These are phyloP conservation scores for Harpagifer antarcticus DNA, from an alignment of 2,797 vertebrate genomes.

Conservation along the genomic window DNA sequence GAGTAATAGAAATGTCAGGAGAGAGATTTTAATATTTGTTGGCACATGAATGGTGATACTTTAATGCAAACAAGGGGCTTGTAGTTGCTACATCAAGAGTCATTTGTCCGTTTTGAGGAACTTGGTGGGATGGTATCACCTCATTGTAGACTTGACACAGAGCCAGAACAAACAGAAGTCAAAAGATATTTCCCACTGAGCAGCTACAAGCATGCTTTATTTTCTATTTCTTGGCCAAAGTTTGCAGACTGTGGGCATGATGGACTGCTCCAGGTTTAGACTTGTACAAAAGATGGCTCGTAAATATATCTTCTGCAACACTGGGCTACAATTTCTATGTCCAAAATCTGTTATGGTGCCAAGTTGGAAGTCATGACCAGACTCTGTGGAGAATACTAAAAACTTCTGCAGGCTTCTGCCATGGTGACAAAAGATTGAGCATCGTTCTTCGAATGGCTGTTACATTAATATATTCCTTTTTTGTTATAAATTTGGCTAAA, in stretches of 20 bases:
- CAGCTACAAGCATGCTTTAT: slow-evolving; percentile 17
- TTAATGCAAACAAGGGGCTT: slow-evolving; percentile 40
- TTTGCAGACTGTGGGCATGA: slow-evolving; percentile 28
- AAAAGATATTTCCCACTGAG: slow-evolving; percentile 41
- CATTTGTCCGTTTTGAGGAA: slow-evolving; percentile 54
- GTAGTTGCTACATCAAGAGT: slow-evolving; percentile 7
- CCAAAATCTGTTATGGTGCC: slow-evolving; percentile 19
- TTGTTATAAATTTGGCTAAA: not conserved
- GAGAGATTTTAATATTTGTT: slow-evolving; percentile 25
- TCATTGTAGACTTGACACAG: slow-evolving; percentile 42
- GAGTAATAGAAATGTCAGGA: not conserved
- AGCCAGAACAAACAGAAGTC: slow-evolving; percentile 28
- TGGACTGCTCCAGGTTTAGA: slow-evolving; percentile 23
- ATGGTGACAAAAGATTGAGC: slow-evolving; percentile 36
- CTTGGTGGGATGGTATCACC: slow-evolving; percentile 31
- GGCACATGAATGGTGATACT: slow-evolving; percentile 31
- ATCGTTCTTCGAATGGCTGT: slow-evolving; percentile 28
- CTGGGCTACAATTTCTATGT: not conserved
- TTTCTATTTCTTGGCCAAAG: slow-evolving; percentile 33
- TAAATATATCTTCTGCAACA: slow-evolving; percentile 32
- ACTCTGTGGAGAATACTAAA: not conserved
- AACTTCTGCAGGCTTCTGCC: slow-evolving; percentile 21
- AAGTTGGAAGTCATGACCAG: slow-evolving; percentile 23
- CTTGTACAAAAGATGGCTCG: slow-evolving; percentile 25
- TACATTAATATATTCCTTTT: not conserved